Conservation (phyloP, 2,113 vertebrate genomes). For the Chamaea fasciata region DNA sequence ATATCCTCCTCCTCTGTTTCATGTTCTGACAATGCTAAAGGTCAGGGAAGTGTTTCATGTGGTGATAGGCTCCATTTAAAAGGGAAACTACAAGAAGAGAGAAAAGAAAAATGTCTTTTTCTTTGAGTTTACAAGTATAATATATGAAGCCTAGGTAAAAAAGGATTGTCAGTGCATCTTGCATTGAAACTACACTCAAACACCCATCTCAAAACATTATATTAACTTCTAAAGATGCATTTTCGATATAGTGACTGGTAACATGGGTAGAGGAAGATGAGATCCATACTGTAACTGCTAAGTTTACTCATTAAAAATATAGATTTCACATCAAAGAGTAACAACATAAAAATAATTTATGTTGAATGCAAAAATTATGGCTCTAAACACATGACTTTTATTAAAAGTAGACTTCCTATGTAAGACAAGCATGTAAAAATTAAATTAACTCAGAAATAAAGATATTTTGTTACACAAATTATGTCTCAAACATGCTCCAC, state of each 20-base stretch:
- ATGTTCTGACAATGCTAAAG: constrained; percentile 50
- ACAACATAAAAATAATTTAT: constrained; percentile 29
- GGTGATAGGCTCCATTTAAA: background rate
- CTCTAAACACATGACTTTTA: constrained; percentile 47
- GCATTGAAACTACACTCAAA: background rate
- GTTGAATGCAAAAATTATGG: constrained; percentile 31
- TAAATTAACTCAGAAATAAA: constrained; percentile 61
- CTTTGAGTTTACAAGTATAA: background rate
- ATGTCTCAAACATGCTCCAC: constrained; percentile 24
- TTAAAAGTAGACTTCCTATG: constrained; percentile 55
- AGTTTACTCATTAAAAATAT: background rate
- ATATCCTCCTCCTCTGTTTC: constrained; percentile 55
- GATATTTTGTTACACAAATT: constrained; percentile 62
- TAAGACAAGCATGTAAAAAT: constrained; percentile 56
- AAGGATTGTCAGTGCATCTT: background rate
- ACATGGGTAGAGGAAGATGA: background rate
- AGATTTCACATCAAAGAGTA: constrained; percentile 41
- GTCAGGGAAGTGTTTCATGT: constrained; percentile 39
- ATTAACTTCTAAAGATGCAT: background rate
- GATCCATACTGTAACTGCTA: background rate
- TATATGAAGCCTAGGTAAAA: background rate
- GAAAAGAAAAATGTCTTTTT: background rate
- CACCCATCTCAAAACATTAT: background rate
- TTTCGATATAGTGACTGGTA: background rate
- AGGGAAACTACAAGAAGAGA: background rate